A percentile compares a stretch with the other conserved stretches of the same genome.
Conservation (phyloP, 2,888 invertebrate species). For the Eristalinus aeneus region DNA sequence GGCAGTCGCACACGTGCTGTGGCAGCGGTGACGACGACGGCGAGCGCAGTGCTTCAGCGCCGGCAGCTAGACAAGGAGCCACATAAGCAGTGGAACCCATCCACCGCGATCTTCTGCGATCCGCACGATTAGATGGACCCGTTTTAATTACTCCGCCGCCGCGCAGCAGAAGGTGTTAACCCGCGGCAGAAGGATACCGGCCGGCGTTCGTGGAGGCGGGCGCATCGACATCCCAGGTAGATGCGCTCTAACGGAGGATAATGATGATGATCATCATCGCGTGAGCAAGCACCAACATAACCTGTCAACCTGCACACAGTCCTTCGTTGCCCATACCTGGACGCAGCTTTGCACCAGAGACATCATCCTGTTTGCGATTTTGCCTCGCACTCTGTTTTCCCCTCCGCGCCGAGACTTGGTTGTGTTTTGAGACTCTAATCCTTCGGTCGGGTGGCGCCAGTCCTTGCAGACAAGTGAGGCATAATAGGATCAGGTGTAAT, state of each 20-base stretch:
- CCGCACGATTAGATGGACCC: slow-evolving; percentile 50
- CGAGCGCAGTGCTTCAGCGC: slow-evolving; percentile 6
- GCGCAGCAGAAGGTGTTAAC: slow-evolving; percentile 63
- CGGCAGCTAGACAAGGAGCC: slow-evolving; percentile 44
- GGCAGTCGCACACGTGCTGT: slow-evolving; percentile 49
- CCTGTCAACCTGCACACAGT: slow-evolving; percentile 45
- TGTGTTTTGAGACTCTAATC: slow-evolving; percentile 64
- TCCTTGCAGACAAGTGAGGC: slow-evolving; percentile 35
- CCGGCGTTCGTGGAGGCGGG: slow-evolving; percentile 27
- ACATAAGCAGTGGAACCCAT: slow-evolving; percentile 52
- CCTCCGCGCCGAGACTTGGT: slow-evolving; percentile 27
- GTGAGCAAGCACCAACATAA: slow-evolving; percentile 33
- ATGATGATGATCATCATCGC: slow-evolving; percentile 60
- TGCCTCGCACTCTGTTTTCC: slow-evolving; percentile 10
- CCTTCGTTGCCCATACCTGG: slow-evolving; percentile 44
- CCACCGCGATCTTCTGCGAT: neutral
- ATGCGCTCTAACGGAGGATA: slow-evolving; percentile 57
- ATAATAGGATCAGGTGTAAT: slow-evolving; percentile 70
- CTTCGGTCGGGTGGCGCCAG: slow-evolving; percentile 67
- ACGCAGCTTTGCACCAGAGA: slow-evolving; percentile 11
- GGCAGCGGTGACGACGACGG: slow-evolving; percentile 40
- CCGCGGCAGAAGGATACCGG: slow-evolving; percentile 44
- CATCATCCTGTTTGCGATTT: slow-evolving; percentile 31
- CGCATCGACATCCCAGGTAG: slow-evolving; percentile 22
- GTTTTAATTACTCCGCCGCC: slow-evolving; percentile 59